Percentiles rank a stretch among this genome's conserved stretches.
These are phyloP conservation scores for Pseudomyrmex pallidus DNA, from an alignment of 1,140 invertebrate species.

Conservation along the genomic window DNA sequence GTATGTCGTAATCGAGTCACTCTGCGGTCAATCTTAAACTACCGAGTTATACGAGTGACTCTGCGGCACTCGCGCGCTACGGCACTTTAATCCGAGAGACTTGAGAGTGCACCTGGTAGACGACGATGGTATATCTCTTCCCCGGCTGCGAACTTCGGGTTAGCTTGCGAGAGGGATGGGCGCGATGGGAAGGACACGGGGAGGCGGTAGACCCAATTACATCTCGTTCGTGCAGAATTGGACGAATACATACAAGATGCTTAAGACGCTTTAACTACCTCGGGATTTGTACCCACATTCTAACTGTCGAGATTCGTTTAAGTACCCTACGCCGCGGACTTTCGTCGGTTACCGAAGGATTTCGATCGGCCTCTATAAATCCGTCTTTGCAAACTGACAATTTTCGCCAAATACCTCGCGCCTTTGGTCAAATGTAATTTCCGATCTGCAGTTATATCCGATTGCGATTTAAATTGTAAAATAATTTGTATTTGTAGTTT, in stretches of 20 bases:
- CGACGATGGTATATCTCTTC: slow-evolving; percentile 35
- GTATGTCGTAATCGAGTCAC: slow-evolving; percentile 59
- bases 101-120: slow-evolving; percentile 60
- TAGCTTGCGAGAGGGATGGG: slow-evolving; percentile 35
- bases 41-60: slow-evolving; percentile 60
- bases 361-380: slow-evolving; percentile 22
- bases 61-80: slow-evolving; percentile 48
- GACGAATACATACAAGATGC: slow-evolving; percentile 71
- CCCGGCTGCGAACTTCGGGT: slow-evolving; percentile 53
- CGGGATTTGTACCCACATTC: slow-evolving; percentile 67
- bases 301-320: slow-evolving; percentile 68
- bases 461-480: neutral
- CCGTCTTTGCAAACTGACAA: neutral
- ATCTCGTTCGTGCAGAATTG: slow-evolving; percentile 70
- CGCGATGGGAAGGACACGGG: neutral
- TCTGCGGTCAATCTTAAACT: slow-evolving; percentile 62
- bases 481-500: neutral
- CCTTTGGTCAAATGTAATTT: no score
- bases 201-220: slow-evolving; percentile 70
- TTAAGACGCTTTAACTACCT: slow-evolving; percentile 71
- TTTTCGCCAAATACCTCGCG: neutral
- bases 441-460: neutral
- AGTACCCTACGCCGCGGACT: slow-evolving; percentile 32
- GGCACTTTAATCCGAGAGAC: slow-evolving; percentile 61
- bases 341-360: slow-evolving; percentile 45